A percentile compares a stretch with the other conserved stretches of the same genome.
These are phyloP conservation scores for Amblyjoppa proteus DNA, from an alignment of 2,888 invertebrate species.

Conservation along the genomic window DNA sequence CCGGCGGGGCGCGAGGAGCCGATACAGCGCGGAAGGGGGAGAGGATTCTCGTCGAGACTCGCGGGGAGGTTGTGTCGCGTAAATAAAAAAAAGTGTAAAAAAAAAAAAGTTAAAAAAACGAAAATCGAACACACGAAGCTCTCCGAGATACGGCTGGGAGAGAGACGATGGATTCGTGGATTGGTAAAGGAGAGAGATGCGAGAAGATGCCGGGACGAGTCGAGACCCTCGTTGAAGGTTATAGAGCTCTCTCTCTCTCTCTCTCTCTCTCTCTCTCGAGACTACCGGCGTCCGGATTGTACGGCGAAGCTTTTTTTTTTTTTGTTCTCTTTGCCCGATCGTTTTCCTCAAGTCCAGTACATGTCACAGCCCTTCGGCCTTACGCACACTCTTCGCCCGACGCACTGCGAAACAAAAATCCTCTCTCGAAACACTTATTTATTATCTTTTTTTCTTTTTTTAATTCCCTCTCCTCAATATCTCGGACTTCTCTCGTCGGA, in stretches of 20 bases:
- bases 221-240: conserved; percentile 69
- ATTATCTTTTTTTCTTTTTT: background rate
- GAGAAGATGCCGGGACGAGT: conserved; percentile 41
- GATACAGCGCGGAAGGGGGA: conserved; percentile 42
- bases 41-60: conserved; percentile 3
- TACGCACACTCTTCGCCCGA: background rate
- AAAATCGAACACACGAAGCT: conserved; percentile 9
- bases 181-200: conserved; percentile 36
- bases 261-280: background rate
- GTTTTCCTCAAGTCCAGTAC: conserved; percentile 21
- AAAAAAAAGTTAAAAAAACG: background rate
- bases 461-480: no score
- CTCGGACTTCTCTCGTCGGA: no score
- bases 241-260: conserved; percentile 19
- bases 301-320: conserved; percentile 4
- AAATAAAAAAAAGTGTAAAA: conserved; percentile 11
- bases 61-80: conserved; percentile 49
- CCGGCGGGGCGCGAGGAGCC: background rate
- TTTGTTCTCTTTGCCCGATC: background rate
- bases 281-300: conserved; percentile 69
- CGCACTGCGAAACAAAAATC: conserved; percentile 7
- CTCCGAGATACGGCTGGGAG: conserved; percentile 24
- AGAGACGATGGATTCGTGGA: conserved; percentile 39
- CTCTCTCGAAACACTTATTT: background rate
- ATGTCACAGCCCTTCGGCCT: background rate